These are phyloP conservation scores for Physocephala rufipes DNA, from an alignment of 2,888 invertebrate genomes.

Conservation along the genomic window DNA sequence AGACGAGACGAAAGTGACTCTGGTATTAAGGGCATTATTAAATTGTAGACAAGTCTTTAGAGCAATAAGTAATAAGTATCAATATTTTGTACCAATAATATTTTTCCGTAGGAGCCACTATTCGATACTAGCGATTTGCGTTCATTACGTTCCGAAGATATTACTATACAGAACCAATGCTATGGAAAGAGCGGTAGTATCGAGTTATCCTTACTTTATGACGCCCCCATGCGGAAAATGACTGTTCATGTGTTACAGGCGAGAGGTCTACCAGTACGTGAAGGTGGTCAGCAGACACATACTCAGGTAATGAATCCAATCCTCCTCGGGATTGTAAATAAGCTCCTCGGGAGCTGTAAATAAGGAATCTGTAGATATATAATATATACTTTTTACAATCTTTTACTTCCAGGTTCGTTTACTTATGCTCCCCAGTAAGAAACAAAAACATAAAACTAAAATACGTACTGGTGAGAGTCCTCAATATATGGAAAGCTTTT, in stretches of 20 bases:
- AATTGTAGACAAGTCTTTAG: no score
- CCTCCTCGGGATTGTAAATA: no score
- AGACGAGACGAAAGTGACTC: no score
- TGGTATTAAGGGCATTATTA: no score
- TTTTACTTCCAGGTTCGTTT: constrained; percentile 77
- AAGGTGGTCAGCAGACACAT: constrained; percentile 74
- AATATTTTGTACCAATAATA: no score
- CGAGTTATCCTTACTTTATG: constrained; percentile 88
- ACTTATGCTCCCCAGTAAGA: constrained; percentile 88
- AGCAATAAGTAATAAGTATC: no score
- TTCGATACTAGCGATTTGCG: constrained; percentile 66
- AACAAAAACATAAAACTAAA: constrained; percentile 94
- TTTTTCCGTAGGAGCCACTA: constrained; percentile 64
- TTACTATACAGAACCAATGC: constrained; percentile 66
- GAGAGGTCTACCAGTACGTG: constrained; percentile 78
- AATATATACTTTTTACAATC: no score
- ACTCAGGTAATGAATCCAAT: constrained; percentile 69
- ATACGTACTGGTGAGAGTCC: constrained; percentile 91
- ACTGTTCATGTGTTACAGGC: constrained; percentile 92
- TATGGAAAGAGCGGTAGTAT: constrained; percentile 76
- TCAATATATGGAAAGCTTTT: constrained; percentile 90
- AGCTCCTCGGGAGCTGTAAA: no score
- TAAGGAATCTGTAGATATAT: no score
- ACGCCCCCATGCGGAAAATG: constrained; percentile 91
- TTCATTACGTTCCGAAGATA: constrained; percentile 64